Base-by-base conservation (phyloP, 2,113 vertebrate species). In the Lagopus muta region DNA sequence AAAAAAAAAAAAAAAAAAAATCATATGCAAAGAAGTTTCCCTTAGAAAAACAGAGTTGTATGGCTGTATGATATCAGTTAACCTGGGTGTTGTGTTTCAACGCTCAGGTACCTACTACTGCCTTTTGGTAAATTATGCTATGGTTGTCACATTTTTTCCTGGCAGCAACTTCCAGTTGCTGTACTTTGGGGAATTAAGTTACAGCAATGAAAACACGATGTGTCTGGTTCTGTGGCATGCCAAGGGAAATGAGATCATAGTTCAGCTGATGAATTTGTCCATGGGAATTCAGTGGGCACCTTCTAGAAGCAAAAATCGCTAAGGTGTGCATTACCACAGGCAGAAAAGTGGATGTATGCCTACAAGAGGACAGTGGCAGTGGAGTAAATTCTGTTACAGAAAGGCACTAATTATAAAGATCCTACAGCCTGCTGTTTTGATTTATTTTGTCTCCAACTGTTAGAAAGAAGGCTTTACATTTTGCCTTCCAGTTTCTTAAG, bases 171-270 rank as follows among this genome's bases (percentile, higher is more conserved):
- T 78, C 82, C 78, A 87, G 60, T 34, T 85, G 50, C 87, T 92
- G 38, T 80, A 74, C 82, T 93, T 89, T 34, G 50, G 93, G 47
- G 92, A 90, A 89, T 88, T 85, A 88, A 25, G 78, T 70, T 93
- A 78, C 75, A 77, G 87, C 60, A 94, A 82, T 77, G 84, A 96
- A 96, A 93, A 94, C 65, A 92, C 3, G 12, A 82, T 85, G 75
- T 1, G 67, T 89, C 78, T 94, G 87, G 84, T 93, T 45, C 50
- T 88, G 42, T 52, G 64, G 57, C 67, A 88, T 83, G 91, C 95
- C 94, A 96, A 89, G 82, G 75, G 82, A 96, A 96, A 94, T 95
- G 95, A 96, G 85, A 88, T 95, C 94, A 95, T 74, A 89, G 64
- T 55, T 90, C 45, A 89, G 64, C 71, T 28, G 10, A 91, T 89